Percentiles rank a stretch among this genome's conserved stretches.
phyloP scores from a whole-genome alignment of 92 coral and sea anemone species.

The Anthopleura xanthogrammica region DNA sequence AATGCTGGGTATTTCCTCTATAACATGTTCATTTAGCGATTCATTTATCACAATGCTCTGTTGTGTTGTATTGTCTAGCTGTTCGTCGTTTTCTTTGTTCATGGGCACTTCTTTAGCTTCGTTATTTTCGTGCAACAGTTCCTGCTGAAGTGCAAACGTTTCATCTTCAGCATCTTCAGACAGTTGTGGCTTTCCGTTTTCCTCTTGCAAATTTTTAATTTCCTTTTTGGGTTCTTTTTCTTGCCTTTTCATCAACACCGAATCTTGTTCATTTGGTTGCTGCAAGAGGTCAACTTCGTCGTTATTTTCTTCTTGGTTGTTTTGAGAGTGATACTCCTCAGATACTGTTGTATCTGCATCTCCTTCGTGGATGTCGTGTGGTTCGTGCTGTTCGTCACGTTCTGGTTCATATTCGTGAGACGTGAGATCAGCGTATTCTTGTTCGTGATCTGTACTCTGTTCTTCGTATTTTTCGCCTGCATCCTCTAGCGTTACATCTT shows the following conservation, averaged over 20 bases:
- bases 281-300: not conserved
- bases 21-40: not conserved
- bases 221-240: not conserved
- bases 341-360: not conserved
- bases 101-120: not conserved
- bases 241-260: not conserved
- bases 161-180: not conserved
- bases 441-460: not conserved
- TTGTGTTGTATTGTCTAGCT: not conserved
- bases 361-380: not conserved
- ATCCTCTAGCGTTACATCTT: not conserved
- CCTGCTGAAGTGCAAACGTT: not conserved
- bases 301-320: not conserved
- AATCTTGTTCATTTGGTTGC: not conserved
- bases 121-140: not conserved
- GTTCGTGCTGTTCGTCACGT: not conserved
- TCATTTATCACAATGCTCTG: not conserved
- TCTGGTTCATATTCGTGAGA: not conserved
- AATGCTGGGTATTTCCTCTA: not conserved
- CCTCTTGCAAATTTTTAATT: not conserved
- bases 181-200: not conserved
- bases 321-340: not conserved
- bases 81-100: not conserved
- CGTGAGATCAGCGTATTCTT: not conserved
- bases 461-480: not conserved